These are phyloP conservation scores for Xyliphius kryptos DNA, from an alignment of 2,113 vertebrate species.

Conservation along the genomic window DNA sequence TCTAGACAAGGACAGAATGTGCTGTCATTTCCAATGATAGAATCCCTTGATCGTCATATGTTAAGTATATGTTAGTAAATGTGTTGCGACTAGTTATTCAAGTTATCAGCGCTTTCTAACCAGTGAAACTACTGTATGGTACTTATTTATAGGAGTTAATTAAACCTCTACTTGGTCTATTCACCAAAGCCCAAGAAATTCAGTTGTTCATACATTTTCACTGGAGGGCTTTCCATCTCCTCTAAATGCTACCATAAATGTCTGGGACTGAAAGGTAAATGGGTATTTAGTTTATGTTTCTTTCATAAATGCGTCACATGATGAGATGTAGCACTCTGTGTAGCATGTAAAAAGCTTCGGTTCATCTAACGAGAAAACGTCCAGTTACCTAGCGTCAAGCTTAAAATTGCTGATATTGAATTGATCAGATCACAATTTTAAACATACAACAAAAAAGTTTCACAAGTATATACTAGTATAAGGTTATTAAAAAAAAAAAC, in stretches of 20 bases:
- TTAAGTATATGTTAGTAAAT: too few relatives aligned
- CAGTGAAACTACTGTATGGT: too few relatives aligned
- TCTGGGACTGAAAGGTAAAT: too few relatives aligned
- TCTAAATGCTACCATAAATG: not conserved
- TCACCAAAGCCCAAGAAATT: too few relatives aligned
- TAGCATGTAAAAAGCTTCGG: conserved; percentile 29
- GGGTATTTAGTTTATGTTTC: conserved; percentile 36
- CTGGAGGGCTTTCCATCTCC: conserved; percentile 4
- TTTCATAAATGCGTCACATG: conserved; percentile 45
- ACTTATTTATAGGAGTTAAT: too few relatives aligned
- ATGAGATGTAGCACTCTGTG: conserved; percentile 53
- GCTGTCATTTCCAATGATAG: too few relatives aligned
- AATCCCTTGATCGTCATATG: too few relatives aligned
- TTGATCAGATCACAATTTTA: conserved; percentile 52
- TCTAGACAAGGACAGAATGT: too few relatives aligned
- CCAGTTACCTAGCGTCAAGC: conserved; percentile 32
- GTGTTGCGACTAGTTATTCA: too few relatives aligned
- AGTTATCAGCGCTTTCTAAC: too few relatives aligned
- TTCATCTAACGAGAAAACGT: conserved; percentile 8
- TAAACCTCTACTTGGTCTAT: too few relatives aligned
- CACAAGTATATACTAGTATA: conserved; percentile 59
- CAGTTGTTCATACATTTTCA: conserved; percentile 29
- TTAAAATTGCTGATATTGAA: conserved; percentile 46
- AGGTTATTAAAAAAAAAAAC: too few relatives aligned
- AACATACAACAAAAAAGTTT: conserved; percentile 55